Percentiles rank a stretch among this genome's conserved stretches.
These are phyloP conservation scores for Xanthia togata DNA, from an alignment of 2,888 invertebrate species.

Conservation along the genomic window DNA sequence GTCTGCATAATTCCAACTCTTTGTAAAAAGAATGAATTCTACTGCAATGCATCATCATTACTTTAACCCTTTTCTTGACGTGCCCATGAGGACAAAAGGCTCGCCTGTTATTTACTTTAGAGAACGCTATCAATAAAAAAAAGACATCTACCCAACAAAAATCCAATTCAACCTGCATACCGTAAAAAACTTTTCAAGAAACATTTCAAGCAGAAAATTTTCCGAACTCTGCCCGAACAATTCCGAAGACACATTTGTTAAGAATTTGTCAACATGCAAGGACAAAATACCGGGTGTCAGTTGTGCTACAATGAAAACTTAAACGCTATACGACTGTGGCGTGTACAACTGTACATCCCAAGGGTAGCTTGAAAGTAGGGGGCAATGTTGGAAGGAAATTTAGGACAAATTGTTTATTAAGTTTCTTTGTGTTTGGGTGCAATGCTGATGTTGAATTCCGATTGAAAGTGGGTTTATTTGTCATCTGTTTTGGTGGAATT, in stretches of 20 bases:
- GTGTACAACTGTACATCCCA: slow-evolving; percentile 45
- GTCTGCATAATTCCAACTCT: background rate
- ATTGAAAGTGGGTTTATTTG: background rate
- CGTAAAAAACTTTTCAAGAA: slow-evolving; percentile 5
- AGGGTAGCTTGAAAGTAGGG: slow-evolving; percentile 33
- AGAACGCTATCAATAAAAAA: background rate
- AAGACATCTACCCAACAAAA: background rate
- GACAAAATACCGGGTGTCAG: slow-evolving; percentile 64
- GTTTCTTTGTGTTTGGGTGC: background rate
- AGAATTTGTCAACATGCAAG: slow-evolving; percentile 63
- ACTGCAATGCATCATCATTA: background rate
- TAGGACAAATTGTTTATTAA: slow-evolving; percentile 13
- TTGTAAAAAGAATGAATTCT: background rate
- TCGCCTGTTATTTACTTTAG: background rate
- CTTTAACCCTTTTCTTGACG: background rate
- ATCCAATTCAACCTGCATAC: background rate
- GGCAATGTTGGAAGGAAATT: background rate
- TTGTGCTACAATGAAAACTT: slow-evolving; percentile 65
- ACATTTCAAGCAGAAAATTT: slow-evolving; percentile 31
- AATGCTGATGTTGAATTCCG: slow-evolving; percentile 1
- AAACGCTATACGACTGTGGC: slow-evolving; percentile 55
- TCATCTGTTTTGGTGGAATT: background rate
- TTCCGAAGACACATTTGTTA: slow-evolving; percentile 50
- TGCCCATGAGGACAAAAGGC: background rate
- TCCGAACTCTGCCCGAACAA: slow-evolving; percentile 24